These are phyloP conservation scores for Triplophysa rosa DNA, from an alignment of 2,113 vertebrate genomes.

Conservation along the genomic window DNA sequence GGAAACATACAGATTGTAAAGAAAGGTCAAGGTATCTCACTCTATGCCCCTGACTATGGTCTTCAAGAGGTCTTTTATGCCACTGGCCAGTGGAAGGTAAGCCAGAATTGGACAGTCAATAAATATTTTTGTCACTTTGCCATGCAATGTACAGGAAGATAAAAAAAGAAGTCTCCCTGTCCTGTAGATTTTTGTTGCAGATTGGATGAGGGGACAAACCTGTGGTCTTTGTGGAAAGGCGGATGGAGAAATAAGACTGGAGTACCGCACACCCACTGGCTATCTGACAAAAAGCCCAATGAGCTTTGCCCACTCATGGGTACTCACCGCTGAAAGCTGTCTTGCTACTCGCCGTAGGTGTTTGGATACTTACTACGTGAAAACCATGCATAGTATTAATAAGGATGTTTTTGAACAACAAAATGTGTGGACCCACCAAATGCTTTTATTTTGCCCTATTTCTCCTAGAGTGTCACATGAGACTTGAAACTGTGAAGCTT, in stretches of 20 bases:
- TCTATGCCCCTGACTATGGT: constrained; percentile 60
- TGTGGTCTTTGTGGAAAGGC: constrained; percentile 80
- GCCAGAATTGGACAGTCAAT: too few relatives aligned
- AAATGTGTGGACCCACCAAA: background rate
- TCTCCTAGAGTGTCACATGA: constrained; percentile 72
- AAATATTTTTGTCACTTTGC: background rate
- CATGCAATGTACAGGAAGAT: background rate
- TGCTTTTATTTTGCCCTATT: background rate
- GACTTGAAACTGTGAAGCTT: constrained; percentile 65
- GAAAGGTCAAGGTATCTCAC: constrained; percentile 52
- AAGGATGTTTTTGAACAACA: background rate
- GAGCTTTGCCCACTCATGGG: constrained; percentile 80
- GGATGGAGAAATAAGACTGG: constrained; percentile 74
- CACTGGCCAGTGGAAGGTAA: constrained; percentile 52
- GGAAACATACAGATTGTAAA: constrained; percentile 57
- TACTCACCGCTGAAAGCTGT: constrained; percentile 74
- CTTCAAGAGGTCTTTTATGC: constrained; percentile 66
- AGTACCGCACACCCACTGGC: constrained; percentile 73
- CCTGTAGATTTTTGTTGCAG: constrained; percentile 71
- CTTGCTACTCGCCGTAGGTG: constrained; percentile 54
- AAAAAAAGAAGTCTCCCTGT: background rate
- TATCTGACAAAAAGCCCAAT: constrained; percentile 64
- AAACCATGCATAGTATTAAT: background rate
- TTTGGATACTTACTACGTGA: background rate
- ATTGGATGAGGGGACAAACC: constrained; percentile 81